These are phyloP conservation scores for Parasteatoda tepidariorum DNA, from an alignment of 1,140 invertebrate species.

Conservation along the genomic window DNA sequence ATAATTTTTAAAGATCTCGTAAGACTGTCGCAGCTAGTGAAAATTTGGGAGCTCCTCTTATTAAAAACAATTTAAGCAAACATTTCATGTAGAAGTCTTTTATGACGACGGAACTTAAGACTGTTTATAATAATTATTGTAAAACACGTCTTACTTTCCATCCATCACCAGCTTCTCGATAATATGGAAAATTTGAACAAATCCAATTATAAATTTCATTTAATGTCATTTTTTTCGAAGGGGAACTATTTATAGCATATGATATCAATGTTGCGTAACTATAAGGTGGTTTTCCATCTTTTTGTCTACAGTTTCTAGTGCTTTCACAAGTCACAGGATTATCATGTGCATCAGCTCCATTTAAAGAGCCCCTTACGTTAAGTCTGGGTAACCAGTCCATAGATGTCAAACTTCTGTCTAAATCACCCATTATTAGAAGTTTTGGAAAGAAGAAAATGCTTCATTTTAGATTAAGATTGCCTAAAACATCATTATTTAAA, in stretches of 20 bases:
- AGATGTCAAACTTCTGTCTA: constrained; percentile 72
- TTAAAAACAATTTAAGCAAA: too few relatives aligned
- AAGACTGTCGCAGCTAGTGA: too few relatives aligned
- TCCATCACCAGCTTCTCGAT: constrained; percentile 77
- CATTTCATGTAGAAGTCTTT: too few relatives aligned
- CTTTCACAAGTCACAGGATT: constrained; percentile 41
- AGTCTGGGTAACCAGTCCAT: constrained; percentile 74
- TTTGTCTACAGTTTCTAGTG: constrained; percentile 55
- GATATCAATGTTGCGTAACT: constrained; percentile 80
- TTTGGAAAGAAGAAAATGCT: neutral
- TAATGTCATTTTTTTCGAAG: constrained; percentile 72
- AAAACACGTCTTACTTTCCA: constrained; percentile 76
- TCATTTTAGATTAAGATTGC: neutral
- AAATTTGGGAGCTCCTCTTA: too few relatives aligned
- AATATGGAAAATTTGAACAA: constrained; percentile 73
- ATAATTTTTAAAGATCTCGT: too few relatives aligned
- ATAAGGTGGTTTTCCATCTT: constrained; percentile 73
- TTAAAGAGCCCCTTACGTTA: constrained; percentile 67
- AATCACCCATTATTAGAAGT: constrained; percentile 66
- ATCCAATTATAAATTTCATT: constrained; percentile 73
- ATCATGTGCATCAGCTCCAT: constrained; percentile 61
- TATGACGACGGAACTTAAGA: too few relatives aligned
- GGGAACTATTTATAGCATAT: constrained; percentile 78
- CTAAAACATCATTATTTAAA: neutral
- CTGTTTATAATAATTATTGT: too few relatives aligned